Evolutionary conservation across 2,797 vertebrate genomes (phyloP).

Genomic region (Sternarchorhynchus goeldii): DNA sequence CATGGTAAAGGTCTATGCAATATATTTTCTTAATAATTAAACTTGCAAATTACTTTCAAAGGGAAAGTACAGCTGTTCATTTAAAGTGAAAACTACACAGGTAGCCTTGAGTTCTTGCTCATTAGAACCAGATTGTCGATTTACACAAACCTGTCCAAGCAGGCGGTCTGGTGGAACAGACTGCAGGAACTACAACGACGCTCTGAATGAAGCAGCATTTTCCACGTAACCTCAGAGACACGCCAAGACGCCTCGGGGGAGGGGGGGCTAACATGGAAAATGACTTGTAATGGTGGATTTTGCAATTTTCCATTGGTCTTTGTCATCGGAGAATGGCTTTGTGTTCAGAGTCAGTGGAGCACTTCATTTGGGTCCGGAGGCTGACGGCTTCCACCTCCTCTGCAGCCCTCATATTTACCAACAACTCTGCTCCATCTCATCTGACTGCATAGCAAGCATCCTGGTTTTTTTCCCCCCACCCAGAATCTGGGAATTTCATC

Average conservation of each 20-base stretch:
- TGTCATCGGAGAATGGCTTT: neutral
- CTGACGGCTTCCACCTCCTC: neutral
- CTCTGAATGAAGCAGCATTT: constrained; percentile 34
- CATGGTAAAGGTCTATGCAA: constrained; percentile 54
- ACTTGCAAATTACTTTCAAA: constrained; percentile 58
- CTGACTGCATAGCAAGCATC: neutral
- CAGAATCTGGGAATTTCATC: constrained; percentile 14
- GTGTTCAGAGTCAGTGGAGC: neutral
- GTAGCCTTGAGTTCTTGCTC: constrained; percentile 20
- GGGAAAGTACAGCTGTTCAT: constrained; percentile 50
- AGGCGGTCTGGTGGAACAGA: constrained; percentile 1
- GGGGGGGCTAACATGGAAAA: neutral
- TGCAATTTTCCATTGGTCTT: neutral
- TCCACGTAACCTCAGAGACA: constrained; percentile 20
- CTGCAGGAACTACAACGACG: constrained; percentile 23
- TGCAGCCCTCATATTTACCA: neutral
- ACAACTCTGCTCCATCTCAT: neutral
- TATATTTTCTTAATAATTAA: no score
- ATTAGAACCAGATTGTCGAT: constrained; percentile 10
- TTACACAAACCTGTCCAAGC: constrained; percentile 8
- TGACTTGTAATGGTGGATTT: constrained; percentile 26
- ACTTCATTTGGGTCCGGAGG: neutral
- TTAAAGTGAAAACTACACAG: constrained; percentile 48
- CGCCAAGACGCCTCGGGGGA: neutral
- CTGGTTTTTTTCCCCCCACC: neutral